Conservation (phyloP, 1,140 invertebrate species). For the Globodera ellingtonae region DNA sequence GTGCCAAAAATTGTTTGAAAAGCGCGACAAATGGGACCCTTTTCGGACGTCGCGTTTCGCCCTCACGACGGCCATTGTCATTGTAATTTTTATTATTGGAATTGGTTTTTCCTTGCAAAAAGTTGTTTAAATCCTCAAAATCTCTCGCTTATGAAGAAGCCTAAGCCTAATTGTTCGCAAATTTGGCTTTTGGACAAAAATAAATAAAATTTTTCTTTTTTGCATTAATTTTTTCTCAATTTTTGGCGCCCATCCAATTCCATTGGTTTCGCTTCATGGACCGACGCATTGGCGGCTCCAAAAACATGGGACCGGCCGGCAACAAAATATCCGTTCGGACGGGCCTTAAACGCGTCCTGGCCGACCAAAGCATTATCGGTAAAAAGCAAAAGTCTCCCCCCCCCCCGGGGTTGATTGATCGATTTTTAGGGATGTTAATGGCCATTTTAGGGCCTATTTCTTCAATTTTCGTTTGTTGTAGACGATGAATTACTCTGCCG, state of each 20-base stretch:
- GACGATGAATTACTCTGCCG: too few species aligned
- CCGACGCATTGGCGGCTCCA: conserved; percentile 2
- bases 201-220: too few species aligned
- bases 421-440: too few species aligned
- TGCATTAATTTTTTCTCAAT: too few species aligned
- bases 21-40: conserved; percentile 28
- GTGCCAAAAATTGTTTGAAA: conserved; percentile 42
- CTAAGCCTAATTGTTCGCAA: too few species aligned
- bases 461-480: too few species aligned
- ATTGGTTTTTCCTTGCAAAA: too few species aligned
- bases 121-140: not conserved
- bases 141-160: not conserved
- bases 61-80: conserved; percentile 36
- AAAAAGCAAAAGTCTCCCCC: too few species aligned
- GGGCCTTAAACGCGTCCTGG: conserved; percentile 37
- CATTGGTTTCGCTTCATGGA: conserved; percentile 45
- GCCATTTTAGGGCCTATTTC: too few species aligned
- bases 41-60: conserved; percentile 30
- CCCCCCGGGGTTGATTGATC: too few species aligned
- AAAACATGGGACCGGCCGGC: not conserved
- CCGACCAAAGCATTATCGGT: conserved; percentile 36
- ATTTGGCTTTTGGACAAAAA: too few species aligned
- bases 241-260: conserved; percentile 42
- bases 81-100: conserved; percentile 16
- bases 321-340: conserved; percentile 21